phyloP scores from a whole-genome alignment of 1,140 invertebrate genomes.

The Venturia canescens region DNA sequence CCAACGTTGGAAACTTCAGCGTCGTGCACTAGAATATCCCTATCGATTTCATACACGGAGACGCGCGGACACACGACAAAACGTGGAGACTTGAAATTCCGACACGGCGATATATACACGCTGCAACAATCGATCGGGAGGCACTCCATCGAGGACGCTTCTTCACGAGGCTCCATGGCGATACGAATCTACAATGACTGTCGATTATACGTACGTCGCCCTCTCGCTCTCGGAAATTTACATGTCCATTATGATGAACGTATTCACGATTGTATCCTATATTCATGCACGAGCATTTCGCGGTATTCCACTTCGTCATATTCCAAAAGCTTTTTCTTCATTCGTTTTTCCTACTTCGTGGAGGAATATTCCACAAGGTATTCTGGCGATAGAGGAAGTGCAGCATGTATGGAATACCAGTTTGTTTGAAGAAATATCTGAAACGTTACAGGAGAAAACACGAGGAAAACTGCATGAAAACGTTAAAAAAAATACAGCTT shows the following conservation, averaged over 20 bases:
- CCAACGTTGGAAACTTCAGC: too few relatives aligned
- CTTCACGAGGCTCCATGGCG: not conserved
- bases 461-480: too few relatives aligned
- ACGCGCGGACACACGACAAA: conserved; percentile 1
- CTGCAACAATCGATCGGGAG: not conserved
- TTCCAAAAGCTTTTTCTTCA: not conserved
- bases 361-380: too few relatives aligned
- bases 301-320: not conserved
- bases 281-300: not conserved
- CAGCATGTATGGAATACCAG: too few relatives aligned
- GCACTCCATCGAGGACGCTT: not conserved
- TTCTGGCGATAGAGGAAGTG: too few relatives aligned
- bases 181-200: conserved; percentile 1
- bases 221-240: not conserved
- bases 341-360: not conserved
- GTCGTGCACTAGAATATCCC: conserved; percentile 1
- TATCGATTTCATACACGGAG: not conserved
- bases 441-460: too few relatives aligned
- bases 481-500: too few relatives aligned
- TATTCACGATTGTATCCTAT: not conserved
- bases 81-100: conserved; percentile 2
- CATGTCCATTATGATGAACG: not conserved
- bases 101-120: not conserved
- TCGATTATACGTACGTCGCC: not conserved
- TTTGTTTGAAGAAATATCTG: too few relatives aligned